Evolutionary conservation across 2,888 invertebrate genomes (phyloP).

Genomic region (Cepaea hortensis): DNA sequence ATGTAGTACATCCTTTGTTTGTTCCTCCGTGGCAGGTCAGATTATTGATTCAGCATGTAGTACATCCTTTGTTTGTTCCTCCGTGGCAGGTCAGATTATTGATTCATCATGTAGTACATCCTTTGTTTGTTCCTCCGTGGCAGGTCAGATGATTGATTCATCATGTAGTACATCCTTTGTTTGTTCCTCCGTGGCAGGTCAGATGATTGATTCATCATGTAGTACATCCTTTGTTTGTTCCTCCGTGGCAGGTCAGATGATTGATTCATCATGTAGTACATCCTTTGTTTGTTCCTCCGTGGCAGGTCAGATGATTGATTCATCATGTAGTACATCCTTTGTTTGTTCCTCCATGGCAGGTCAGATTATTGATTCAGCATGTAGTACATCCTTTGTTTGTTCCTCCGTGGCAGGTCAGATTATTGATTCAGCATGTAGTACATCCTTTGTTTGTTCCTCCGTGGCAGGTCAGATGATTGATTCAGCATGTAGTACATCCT

Average conservation of each 20-base stretch:
- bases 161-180: no score
- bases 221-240: no score
- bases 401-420: slow-evolving; percentile 61
- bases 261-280: neutral
- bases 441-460: slow-evolving; percentile 31
- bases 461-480: slow-evolving; percentile 59
- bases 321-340: no score
- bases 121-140: slow-evolving; percentile 51
- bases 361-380: slow-evolving; percentile 36
- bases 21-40: slow-evolving; percentile 61
- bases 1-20: no score
- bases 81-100: slow-evolving; percentile 60
- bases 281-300: slow-evolving; percentile 48
- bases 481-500: no score
- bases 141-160: slow-evolving; percentile 55
- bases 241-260: slow-evolving; percentile 61
- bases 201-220: neutral
- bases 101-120: no score
- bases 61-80: slow-evolving; percentile 12
- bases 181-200: slow-evolving; percentile 61
- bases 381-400: no score
- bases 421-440: neutral
- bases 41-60: neutral
- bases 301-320: slow-evolving; percentile 56
- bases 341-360: slow-evolving; percentile 58